Conservation (phyloP, 2,113 vertebrate species). For the Oceanodroma tethys region DNA sequence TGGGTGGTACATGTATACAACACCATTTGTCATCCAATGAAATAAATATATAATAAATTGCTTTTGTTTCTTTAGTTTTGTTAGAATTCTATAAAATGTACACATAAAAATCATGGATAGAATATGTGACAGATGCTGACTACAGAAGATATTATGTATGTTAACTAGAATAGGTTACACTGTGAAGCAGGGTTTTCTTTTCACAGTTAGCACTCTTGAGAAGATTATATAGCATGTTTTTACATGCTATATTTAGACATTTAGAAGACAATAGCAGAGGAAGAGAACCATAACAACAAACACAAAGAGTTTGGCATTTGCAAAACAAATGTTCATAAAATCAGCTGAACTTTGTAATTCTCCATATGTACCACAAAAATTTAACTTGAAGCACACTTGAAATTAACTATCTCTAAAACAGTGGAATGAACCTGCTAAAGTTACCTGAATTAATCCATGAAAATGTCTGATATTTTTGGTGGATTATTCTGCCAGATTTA, state of each 20-base stretch:
- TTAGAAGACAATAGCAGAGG: neutral
- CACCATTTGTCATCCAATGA: neutral
- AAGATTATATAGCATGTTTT: neutral
- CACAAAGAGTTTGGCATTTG: neutral
- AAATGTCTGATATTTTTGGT: neutral
- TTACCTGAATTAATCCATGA: neutral
- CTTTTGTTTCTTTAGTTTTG: neutral
- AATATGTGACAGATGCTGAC: neutral
- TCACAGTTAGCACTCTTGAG: neutral
- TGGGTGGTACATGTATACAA: neutral
- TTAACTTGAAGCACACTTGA: neutral
- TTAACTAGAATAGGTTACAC: neutral
- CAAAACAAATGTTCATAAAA: neutral
- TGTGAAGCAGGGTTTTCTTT: neutral
- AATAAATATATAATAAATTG: neutral
- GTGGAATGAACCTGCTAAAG: neutral
- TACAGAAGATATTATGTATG: neutral
- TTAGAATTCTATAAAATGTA: neutral
- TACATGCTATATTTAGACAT: neutral
- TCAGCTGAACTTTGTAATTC: neutral
- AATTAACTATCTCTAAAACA: neutral
- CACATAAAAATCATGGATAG: neutral
- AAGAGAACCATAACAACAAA: neutral
- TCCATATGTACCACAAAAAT: neutral
- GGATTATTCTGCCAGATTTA: neutral